A percentile compares a stretch with the other conserved stretches of the same genome.
Evolutionary conservation across 1,140 invertebrate genomes (phyloP).

Genomic region (Diorhabda elongata): DNA sequence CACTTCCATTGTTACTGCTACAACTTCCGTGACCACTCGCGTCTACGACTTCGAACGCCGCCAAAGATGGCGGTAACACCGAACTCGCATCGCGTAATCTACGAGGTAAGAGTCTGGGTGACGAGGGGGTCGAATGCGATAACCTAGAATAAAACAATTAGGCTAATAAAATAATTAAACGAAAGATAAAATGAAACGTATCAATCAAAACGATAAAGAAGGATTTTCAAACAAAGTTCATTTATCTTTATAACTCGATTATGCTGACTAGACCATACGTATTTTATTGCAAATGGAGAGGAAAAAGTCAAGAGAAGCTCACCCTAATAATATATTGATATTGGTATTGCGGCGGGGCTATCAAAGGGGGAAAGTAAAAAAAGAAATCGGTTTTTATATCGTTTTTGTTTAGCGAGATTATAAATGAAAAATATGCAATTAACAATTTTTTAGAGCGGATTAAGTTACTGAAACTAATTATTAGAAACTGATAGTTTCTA

Average conservation of each 20-base stretch:
- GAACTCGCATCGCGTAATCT: slow-evolving; percentile 40
- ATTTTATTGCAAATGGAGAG: slow-evolving; percentile 2
- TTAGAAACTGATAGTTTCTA: too few species aligned
- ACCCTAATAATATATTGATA: neutral
- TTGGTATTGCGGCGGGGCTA: neutral
- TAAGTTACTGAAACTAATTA: too few species aligned
- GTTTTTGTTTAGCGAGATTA: too few species aligned
- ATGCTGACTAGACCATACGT: neutral
- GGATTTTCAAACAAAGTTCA: slow-evolving; percentile 3
- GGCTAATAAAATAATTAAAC: slow-evolving; percentile 23
- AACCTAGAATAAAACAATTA: slow-evolving; percentile 18
- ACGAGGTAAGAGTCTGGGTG: slow-evolving; percentile 63
- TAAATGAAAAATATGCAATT: too few species aligned
- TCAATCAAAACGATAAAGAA: neutral
- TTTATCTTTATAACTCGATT: slow-evolving; percentile 3
- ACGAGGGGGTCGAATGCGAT: slow-evolving; percentile 60
- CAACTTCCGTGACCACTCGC: slow-evolving; percentile 37
- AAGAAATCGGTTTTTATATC: neutral
- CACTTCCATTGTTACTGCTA: slow-evolving; percentile 48
- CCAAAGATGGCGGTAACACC: slow-evolving; percentile 46
- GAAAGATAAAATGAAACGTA: neutral
- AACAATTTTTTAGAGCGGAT: too few species aligned
- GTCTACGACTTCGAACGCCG: slow-evolving; percentile 45
- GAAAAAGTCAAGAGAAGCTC: neutral
- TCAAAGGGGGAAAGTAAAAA: neutral